Evolutionary conservation across 2,113 vertebrate genomes (phyloP), one percentile per base, ranked within the genome.

Genomic region (Grallaria varia): DNA sequence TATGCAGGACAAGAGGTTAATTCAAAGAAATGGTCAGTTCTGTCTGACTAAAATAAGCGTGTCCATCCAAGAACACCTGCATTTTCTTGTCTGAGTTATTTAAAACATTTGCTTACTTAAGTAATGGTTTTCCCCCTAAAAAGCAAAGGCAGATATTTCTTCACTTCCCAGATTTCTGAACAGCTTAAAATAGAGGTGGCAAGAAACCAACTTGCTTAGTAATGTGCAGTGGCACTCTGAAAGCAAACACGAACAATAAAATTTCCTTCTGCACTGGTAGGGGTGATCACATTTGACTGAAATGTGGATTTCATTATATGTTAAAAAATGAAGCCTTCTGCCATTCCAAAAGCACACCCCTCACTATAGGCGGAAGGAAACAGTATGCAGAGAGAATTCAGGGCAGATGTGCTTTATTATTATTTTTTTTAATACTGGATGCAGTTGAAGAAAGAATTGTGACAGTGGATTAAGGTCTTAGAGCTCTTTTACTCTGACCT

Each of bases 111-210:
- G 30, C 28, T 85, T 94, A 72, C 49, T 82, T 88, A 56, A 59
- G 93, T 47, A 94, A 82, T 90, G 19, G 9, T 85, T 90, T 96
- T 95, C 31, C 42, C 63, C 62, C 90, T 95, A 79, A 75, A 96
- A 96, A 94, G 5, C 16, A 95, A 95, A 93, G 66, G 37, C 91
- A 96, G 87, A 81, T 85, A 90, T 87, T 97, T 96, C 79, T 96
- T 93, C 67, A 86, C 18, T 96, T 87, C 68, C 40, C 67, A 87
- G 44, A 73, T 90, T 81, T 92, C 40, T 62, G 53, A 92, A 83
- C 20, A 85, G 76, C 60, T 97, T 93, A 90, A 96, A 97, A 94
- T 93, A 94, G 66, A 97, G 62, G 39, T 83, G 92, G 89, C 93
- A 58, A 92, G 49, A 58, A 55, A 77, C 87, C 95, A 91, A 12